phyloP scores from a whole-genome alignment of 2,113 vertebrate genomes.

The Copsychus sechellarum region DNA sequence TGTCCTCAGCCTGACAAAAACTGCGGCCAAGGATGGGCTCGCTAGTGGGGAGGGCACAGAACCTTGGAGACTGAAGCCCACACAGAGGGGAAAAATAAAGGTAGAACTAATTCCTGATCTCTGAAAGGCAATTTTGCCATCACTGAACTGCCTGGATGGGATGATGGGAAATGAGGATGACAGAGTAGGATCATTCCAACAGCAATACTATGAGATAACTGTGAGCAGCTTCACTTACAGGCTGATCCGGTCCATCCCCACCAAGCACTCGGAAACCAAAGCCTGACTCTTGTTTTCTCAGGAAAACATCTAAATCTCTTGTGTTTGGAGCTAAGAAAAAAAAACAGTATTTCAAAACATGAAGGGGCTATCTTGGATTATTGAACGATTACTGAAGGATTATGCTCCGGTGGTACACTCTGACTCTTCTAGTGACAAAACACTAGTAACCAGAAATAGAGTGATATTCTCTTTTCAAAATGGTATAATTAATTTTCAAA shows the following conservation, averaged over 20 bases:
- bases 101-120: background rate
- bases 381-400: background rate
- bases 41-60: background rate
- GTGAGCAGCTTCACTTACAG: constrained; percentile 78
- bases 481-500: background rate
- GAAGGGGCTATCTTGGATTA: background rate
- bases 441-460: background rate
- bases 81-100: background rate
- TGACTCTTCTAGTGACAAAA: background rate
- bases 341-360: background rate
- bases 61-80: background rate
- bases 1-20: background rate
- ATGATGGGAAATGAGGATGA: background rate
- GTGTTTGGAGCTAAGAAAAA: constrained; percentile 85
- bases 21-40: background rate
- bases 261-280: constrained; percentile 97
- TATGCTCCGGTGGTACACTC: background rate
- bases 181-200: background rate
- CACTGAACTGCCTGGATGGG: background rate
- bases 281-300: constrained; percentile 94
- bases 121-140: background rate
- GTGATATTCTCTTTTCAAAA: background rate
- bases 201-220: background rate
- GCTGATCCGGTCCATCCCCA: constrained; percentile 93
- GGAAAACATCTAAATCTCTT: constrained; percentile 93